Conservation (phyloP, 2,888 invertebrate species). For the Cryptocephalus moraei region DNA sequence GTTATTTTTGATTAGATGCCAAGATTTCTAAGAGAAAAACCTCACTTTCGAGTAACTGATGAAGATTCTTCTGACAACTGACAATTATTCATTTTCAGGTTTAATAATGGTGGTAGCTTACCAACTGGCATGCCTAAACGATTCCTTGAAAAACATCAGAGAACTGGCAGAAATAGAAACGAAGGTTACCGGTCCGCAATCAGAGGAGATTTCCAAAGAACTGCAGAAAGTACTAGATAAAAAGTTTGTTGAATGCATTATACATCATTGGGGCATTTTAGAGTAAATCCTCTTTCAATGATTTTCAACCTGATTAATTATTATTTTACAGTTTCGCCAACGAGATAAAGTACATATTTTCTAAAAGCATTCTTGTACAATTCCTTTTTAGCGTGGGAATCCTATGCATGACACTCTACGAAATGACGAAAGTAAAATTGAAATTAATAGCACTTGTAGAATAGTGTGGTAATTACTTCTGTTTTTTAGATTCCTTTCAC, state of each 20-base stretch:
- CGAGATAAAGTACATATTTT: constrained; percentile 11
- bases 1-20: no score
- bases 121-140: constrained; percentile 38
- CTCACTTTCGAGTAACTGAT: no score
- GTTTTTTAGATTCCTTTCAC: constrained; percentile 17
- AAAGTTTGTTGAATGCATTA: constrained; percentile 7
- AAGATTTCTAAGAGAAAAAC: no score
- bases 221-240: not conserved
- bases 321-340: constrained; percentile 13
- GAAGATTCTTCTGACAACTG: no score
- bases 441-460: not conserved
- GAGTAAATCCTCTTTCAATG: constrained; percentile 7
- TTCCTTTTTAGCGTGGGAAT: constrained; percentile 22
- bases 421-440: constrained; percentile 19
- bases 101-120: constrained; percentile 23
- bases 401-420: constrained; percentile 34
- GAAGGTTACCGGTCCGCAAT: not conserved
- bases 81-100: constrained; percentile 4
- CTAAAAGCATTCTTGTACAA: constrained; percentile 11
- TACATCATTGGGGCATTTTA: constrained; percentile 12
- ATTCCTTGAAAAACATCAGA: constrained; percentile 25
- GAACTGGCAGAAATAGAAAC: not conserved
- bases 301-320: not conserved
- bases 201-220: constrained; percentile 4
- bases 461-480: not conserved